Percentiles rank a stretch among this genome's conserved stretches.
phyloP scores from a whole-genome alignment of 2,888 invertebrate species.

The Cheilosia soror region DNA sequence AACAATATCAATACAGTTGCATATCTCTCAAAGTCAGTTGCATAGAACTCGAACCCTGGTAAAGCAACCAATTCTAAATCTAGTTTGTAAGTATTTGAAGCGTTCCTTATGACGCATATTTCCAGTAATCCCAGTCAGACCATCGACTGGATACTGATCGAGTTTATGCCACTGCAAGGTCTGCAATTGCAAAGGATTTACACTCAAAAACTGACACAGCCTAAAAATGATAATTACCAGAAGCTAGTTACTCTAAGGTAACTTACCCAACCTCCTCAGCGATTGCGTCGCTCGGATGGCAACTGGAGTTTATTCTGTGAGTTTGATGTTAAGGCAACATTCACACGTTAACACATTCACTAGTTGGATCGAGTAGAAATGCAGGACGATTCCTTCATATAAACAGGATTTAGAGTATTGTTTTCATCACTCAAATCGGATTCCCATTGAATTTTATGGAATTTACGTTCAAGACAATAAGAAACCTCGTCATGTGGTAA shows the following conservation, averaged over 20 bases:
- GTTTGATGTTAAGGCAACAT: no score
- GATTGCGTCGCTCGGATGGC: no score
- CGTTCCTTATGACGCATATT: not conserved
- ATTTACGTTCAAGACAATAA: no score
- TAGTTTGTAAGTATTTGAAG: conserved; percentile 32
- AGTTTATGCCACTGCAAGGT: not conserved
- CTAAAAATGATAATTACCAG: not conserved
- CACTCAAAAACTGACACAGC: not conserved
- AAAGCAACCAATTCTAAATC: conserved; percentile 44
- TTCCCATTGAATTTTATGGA: no score
- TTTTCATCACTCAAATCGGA: no score
- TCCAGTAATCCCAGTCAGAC: conserved; percentile 7
- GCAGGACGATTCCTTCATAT: no score
- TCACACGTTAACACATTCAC: no score
- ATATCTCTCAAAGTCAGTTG: not conserved
- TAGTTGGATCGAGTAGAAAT: no score
- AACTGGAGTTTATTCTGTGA: no score
- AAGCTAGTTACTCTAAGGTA: conserved; percentile 30
- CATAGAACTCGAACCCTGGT: conserved; percentile 18
- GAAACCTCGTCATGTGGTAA: no score
- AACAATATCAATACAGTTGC: not conserved
- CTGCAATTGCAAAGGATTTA: not conserved
- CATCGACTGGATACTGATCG: conserved; percentile 11
- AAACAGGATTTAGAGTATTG: no score
- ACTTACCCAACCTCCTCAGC: conserved; percentile 4